Evolutionary conservation across 1,140 invertebrate genomes (phyloP), one percentile per base, ranked within the genome.

Genomic region (Drosophila nigromelanica): DNA sequence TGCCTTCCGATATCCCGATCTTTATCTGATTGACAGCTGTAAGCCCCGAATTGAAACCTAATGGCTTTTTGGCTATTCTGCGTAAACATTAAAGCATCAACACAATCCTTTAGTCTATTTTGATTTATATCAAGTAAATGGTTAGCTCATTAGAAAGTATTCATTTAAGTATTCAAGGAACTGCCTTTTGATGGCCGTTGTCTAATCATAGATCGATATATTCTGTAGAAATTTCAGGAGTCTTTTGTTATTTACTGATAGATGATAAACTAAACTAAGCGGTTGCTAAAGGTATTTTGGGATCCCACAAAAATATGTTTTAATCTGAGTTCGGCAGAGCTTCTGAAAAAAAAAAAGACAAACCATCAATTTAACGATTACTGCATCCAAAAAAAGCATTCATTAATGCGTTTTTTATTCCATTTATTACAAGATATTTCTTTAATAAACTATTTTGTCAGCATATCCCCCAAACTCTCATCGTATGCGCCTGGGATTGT

Each of bases 91-190:
- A 27, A 61, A 60, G 33, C 27, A 61, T 47, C 52, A 50, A 59
- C 54, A 14, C 51, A 33, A 79, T 67, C 69, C 62, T 72, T 67
- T 11, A 59, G 61, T 7, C 21, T 14, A 18, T 58, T 66, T 42
- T 54, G 54, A 73, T 62, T 27, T 30, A 39, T 71, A 85, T 85
- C 81, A 73, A 78, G 81, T 48, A 64, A 72, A 55, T 51, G 45
- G 24, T 76, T 66, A 40, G 35, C 59, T 75, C 66, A 58, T 80
- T 80, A 61, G 56, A 59, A 62, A 63, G 42, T 54, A 43, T 8
- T 47, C 18, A 47, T 58, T 58, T 43, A 27, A 21, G 45, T 42
- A 37, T 21, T 14, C 39, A 24, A 14, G 21, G 14, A 48, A 50
- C 14, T 63, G 27, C 48, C 52, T 21, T 18, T 24, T 3, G 21